Evolutionary conservation across 2,888 invertebrate species (phyloP).

Genomic region (Pandemis heparana): DNA sequence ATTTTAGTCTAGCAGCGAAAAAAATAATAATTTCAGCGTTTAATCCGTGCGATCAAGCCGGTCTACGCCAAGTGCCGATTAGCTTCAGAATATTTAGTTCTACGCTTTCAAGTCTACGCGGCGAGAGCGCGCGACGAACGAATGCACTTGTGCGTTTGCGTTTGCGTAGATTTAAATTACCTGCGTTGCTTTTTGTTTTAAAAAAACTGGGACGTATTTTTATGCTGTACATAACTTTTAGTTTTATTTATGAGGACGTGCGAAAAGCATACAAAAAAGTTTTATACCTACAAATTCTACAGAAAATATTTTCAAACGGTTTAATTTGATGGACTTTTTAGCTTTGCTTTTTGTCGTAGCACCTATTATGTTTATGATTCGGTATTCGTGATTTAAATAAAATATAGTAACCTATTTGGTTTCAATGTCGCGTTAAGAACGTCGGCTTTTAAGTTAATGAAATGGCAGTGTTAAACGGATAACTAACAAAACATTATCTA

Average conservation of each 20-base stretch:
- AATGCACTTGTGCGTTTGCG: neutral
- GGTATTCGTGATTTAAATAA: too few relatives aligned
- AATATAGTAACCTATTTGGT: too few relatives aligned
- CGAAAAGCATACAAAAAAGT: neutral
- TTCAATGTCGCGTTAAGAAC: neutral
- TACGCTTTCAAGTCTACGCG: conserved; percentile 14
- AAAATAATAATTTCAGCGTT: neutral
- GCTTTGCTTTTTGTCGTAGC: too few relatives aligned
- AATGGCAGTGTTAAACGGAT: neutral
- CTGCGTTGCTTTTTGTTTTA: neutral
- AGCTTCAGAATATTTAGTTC: conserved; percentile 1
- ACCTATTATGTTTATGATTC: too few relatives aligned
- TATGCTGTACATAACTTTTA: neutral
- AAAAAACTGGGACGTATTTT: neutral
- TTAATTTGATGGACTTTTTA: neutral
- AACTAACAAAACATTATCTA: neutral
- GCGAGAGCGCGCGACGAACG: neutral
- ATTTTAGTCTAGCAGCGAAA: neutral
- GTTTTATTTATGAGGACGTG: neutral
- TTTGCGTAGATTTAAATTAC: conserved; percentile 1
- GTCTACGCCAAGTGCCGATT: neutral
- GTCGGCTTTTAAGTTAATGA: neutral
- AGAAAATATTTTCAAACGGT: neutral
- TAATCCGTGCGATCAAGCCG: neutral
- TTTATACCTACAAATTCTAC: neutral